Conservation (phyloP, 2,797 vertebrate species). For the Phalloptychus januarius region DNA sequence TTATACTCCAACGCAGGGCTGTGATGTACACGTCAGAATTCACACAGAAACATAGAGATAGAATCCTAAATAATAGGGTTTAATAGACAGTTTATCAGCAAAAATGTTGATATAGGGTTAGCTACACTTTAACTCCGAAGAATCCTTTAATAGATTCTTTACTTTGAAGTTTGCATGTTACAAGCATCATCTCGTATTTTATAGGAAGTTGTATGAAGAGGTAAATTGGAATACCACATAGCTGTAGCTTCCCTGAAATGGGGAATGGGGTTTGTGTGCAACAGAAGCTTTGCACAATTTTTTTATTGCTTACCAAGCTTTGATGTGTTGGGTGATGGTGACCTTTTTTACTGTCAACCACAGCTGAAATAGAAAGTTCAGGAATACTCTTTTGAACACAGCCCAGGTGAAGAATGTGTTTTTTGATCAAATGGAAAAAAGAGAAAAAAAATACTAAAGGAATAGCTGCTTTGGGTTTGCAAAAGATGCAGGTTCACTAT, state of each 20-base stretch:
- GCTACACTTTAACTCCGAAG: too few species aligned
- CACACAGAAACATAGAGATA: too few species aligned
- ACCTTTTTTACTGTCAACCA: conserved; percentile 11
- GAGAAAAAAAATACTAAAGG: background rate
- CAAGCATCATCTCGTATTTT: background rate
- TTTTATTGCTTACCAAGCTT: background rate
- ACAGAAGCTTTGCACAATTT: background rate
- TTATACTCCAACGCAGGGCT: too few species aligned
- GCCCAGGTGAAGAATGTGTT: background rate
- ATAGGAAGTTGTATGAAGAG: background rate
- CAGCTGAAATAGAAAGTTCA: conserved; percentile 9
- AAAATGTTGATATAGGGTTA: too few species aligned
- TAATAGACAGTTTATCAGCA: too few species aligned
- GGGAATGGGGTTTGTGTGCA: background rate
- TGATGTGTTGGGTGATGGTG: background rate
- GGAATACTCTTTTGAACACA: conserved; percentile 1
- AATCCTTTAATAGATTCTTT: conserved; percentile 2
- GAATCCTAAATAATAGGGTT: too few species aligned
- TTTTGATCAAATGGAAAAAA: background rate
- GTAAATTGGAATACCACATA: conserved; percentile 5
- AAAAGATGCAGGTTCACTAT: background rate
- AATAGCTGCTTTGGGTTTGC: background rate
- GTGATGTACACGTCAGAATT: too few species aligned
- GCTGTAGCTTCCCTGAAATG: background rate
- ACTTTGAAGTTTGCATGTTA: conserved; percentile 6